Conservation (phyloP, 1,140 invertebrate genomes). For the Marisa cornuarietis region DNA sequence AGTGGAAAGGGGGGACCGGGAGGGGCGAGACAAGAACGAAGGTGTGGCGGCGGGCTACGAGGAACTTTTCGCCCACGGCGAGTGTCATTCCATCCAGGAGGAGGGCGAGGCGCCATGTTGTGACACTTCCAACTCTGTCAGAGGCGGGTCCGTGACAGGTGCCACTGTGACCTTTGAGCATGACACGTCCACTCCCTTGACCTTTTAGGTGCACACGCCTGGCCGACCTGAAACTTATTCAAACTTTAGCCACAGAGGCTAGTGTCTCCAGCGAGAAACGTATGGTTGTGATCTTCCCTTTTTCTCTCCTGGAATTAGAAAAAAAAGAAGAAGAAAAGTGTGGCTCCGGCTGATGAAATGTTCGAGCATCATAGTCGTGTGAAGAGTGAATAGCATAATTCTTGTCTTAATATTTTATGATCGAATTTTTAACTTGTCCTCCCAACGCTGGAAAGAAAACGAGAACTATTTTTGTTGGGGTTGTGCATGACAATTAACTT, state of each 20-base stretch:
- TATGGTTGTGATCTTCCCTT: neutral
- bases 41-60: neutral
- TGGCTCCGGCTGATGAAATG: too few species aligned
- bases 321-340: neutral
- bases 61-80: constrained; percentile 5
- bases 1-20: neutral
- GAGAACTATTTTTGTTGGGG: too few species aligned
- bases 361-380: too few species aligned
- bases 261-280: neutral
- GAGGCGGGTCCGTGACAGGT: neutral
- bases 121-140: neutral
- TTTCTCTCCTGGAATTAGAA: too few species aligned
- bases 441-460: too few species aligned
- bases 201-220: neutral
- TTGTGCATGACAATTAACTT: too few species aligned
- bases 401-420: too few species aligned
- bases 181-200: neutral
- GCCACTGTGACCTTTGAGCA: neutral
- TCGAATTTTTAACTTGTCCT: too few species aligned
- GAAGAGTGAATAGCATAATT: too few species aligned
- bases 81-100: constrained; percentile 23
- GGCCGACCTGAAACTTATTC: neutral
- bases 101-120: neutral
- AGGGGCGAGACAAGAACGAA: neutral
- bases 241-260: neutral